A percentile compares a stretch with the other conserved stretches of the same genome.
These are phyloP conservation scores for Drosophila ogumai DNA, from an alignment of 1,140 invertebrate species.

Conservation along the genomic window DNA sequence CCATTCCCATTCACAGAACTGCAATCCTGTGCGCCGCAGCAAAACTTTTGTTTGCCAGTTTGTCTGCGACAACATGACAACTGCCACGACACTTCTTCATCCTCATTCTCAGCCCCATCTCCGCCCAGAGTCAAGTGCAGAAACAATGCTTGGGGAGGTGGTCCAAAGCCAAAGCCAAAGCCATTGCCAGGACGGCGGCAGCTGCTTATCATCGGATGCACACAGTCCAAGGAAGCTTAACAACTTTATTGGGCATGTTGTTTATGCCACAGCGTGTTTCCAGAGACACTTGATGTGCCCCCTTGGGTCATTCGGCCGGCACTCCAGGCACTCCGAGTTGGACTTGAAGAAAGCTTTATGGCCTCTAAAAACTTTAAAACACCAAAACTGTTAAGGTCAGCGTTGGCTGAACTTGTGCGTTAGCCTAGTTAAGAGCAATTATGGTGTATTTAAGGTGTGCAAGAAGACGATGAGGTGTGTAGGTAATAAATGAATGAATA, in stretches of 20 bases:
- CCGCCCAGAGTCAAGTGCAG: conserved; percentile 41
- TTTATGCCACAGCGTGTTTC: conserved; percentile 37
- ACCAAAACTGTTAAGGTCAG: conserved; percentile 3
- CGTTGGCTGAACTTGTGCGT: conserved; percentile 4
- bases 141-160: conserved; percentile 21
- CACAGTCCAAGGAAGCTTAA: conserved; percentile 19
- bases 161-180: conserved; percentile 16
- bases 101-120: neutral
- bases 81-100: conserved; percentile 23
- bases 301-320: conserved; percentile 24
- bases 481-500: neutral
- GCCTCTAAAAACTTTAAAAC: neutral
- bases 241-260: conserved; percentile 46
- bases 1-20: conserved; percentile 14
- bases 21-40: conserved; percentile 6
- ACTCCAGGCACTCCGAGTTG: neutral
- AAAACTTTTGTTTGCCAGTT: conserved; percentile 40
- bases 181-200: conserved; percentile 17
- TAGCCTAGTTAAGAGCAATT: conserved; percentile 11
- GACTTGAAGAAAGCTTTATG: conserved; percentile 8
- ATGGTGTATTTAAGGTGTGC: neutral
- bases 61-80: conserved; percentile 40
- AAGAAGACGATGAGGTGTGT: neutral
- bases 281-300: conserved; percentile 23
- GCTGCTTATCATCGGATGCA: conserved; percentile 37